phyloP scores from a whole-genome alignment of 2,797 vertebrate species.

The Odontamblyopus lacepedii region DNA sequence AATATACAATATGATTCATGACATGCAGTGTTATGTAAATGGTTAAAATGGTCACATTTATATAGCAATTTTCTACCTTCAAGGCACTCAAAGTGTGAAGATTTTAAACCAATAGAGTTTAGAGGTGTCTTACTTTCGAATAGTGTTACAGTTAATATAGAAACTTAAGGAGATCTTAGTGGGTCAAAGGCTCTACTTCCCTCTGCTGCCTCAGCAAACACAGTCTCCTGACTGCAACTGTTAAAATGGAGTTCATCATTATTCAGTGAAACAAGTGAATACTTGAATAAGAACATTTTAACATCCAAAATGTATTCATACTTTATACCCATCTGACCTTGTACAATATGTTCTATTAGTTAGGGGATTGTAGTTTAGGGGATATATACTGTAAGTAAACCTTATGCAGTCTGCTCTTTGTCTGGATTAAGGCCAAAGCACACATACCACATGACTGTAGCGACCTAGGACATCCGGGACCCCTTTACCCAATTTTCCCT shows the following conservation, averaged over 20 bases:
- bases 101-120: no score
- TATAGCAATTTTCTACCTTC: no score
- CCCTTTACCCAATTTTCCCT: constrained; percentile 38
- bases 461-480: constrained; percentile 28
- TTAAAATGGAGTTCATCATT: not conserved
- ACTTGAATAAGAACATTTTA: not conserved
- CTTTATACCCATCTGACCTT: not conserved
- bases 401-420: not conserved
- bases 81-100: no score
- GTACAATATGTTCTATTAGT: not conserved
- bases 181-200: constrained; percentile 45
- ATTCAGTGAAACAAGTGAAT: not conserved
- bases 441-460: constrained; percentile 49
- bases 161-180: constrained; percentile 39
- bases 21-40: not conserved
- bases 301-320: not conserved
- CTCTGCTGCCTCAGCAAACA: constrained; percentile 40
- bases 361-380: not conserved
- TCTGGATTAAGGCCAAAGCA: constrained; percentile 11
- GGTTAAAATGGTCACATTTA: no score
- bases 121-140: no score
- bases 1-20: not conserved
- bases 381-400: not conserved
- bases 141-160: not conserved
- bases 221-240: not conserved